These are phyloP conservation scores for Stenodera caucasica DNA, from an alignment of 2,888 invertebrate species.

Conservation along the genomic window DNA sequence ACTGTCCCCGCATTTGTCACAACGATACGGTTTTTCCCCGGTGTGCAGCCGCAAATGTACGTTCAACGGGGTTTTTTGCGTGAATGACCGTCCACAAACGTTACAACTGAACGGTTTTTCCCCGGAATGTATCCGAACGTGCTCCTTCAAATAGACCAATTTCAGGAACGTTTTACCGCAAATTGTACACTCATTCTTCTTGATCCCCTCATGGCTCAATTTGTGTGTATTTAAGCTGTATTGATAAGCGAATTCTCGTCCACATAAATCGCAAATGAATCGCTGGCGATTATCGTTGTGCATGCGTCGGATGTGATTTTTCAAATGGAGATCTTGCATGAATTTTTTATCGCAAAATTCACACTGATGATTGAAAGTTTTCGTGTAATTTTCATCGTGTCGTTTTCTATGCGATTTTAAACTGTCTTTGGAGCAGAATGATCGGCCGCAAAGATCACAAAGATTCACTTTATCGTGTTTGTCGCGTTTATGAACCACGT, in stretches of 20 bases:
- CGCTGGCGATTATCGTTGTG: conserved; percentile 50
- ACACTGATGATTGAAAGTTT: conserved; percentile 30
- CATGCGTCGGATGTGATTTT: conserved; percentile 11
- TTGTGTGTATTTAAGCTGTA: conserved; percentile 50
- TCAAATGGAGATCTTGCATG: conserved; percentile 46
- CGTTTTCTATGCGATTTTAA: conserved; percentile 35
- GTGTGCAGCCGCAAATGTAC: conserved; percentile 23
- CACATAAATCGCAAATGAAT: conserved; percentile 44
- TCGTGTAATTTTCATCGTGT: conserved; percentile 34
- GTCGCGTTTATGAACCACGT: no score
- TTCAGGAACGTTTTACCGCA: not conserved
- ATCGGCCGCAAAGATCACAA: conserved; percentile 38
- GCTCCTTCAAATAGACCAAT: no score
- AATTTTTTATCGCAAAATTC: conserved; percentile 34
- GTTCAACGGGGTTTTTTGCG: conserved; percentile 28
- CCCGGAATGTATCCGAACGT: conserved; percentile 59
- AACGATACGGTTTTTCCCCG: conserved; percentile 34
- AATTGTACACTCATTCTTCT: no score
- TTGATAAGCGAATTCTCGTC: conserved; percentile 58
- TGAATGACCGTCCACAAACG: conserved; percentile 41
- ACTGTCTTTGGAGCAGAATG: conserved; percentile 38
- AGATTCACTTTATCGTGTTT: no score
- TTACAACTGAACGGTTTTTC: conserved; percentile 57
- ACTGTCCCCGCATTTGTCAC: conserved; percentile 21
- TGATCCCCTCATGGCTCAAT: not conserved